A percentile compares a stretch with the other conserved stretches of the same genome.
Conservation (phyloP, 2,113 vertebrate genomes). For the Heliornis fulica region DNA sequence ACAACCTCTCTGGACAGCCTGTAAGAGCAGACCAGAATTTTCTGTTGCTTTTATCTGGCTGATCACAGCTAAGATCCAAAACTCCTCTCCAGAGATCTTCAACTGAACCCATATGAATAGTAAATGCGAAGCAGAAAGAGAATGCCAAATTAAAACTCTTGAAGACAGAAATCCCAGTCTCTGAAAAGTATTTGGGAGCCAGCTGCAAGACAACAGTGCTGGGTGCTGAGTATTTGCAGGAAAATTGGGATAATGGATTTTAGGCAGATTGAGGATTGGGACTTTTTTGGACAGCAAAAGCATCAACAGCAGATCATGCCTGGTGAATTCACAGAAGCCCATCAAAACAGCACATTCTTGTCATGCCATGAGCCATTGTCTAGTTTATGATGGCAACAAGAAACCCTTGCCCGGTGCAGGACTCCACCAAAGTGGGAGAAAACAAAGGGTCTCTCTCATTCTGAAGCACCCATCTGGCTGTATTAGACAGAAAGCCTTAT, state of each 20-base stretch:
- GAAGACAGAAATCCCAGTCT: neutral
- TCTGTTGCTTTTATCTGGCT: neutral
- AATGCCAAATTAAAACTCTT: neutral
- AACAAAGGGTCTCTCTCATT: neutral
- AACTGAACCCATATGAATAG: neutral
- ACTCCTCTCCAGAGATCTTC: neutral
- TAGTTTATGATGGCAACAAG: constrained; percentile 29
- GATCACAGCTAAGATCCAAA: neutral
- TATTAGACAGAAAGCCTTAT: neutral
- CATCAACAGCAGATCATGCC: neutral
- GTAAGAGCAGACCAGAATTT: neutral
- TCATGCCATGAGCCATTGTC: neutral
- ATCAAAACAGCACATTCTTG: neutral
- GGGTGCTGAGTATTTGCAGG: neutral
- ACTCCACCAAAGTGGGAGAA: neutral
- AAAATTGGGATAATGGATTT: neutral
- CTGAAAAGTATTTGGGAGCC: neutral
- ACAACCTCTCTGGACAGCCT: too few species aligned
- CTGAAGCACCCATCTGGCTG: neutral
- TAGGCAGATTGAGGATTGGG: neutral
- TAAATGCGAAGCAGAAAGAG: neutral
- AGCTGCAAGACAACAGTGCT: neutral
- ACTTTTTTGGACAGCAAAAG: neutral
- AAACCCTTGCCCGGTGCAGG: neutral
- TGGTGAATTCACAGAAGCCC: neutral